These are phyloP conservation scores for Martes martes DNA, from an alignment of 2,113 vertebrate species.

Conservation along the genomic window DNA sequence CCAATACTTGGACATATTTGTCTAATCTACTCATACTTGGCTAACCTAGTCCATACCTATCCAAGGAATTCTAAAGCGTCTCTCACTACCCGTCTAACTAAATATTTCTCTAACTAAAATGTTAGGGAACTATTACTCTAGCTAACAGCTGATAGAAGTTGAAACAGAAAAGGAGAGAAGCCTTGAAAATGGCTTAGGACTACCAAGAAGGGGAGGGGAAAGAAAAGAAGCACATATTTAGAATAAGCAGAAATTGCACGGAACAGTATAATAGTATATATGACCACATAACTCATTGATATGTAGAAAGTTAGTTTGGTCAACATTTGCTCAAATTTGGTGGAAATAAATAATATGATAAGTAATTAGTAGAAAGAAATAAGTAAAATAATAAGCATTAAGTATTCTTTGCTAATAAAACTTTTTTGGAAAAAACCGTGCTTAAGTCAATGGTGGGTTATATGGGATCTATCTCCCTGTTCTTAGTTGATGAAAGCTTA, in stretches of 20 bases:
- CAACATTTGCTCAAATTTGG: background rate
- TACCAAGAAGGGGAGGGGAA: background rate
- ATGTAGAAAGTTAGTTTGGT: background rate
- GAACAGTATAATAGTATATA: background rate
- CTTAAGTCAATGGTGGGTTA: background rate
- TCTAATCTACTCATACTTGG: background rate
- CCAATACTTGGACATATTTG: background rate
- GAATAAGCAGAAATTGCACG: background rate
- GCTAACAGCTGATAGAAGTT: too few species aligned
- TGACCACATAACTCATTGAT: background rate
- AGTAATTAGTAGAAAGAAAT: background rate
- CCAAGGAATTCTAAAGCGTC: background rate
- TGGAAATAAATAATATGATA: background rate
- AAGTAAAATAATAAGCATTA: background rate
- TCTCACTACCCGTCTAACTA: background rate
- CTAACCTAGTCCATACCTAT: background rate
- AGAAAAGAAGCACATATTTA: background rate
- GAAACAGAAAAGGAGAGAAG: background rate
- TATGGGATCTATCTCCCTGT: background rate
- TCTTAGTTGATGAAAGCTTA: background rate
- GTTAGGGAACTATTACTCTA: background rate
- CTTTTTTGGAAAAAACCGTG: background rate
- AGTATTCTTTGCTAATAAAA: background rate
- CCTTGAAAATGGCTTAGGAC: background rate
- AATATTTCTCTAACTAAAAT: background rate